Evolutionary conservation across 2,113 vertebrate genomes (phyloP).

Genomic region (Choloepus hoffmanni): DNA sequence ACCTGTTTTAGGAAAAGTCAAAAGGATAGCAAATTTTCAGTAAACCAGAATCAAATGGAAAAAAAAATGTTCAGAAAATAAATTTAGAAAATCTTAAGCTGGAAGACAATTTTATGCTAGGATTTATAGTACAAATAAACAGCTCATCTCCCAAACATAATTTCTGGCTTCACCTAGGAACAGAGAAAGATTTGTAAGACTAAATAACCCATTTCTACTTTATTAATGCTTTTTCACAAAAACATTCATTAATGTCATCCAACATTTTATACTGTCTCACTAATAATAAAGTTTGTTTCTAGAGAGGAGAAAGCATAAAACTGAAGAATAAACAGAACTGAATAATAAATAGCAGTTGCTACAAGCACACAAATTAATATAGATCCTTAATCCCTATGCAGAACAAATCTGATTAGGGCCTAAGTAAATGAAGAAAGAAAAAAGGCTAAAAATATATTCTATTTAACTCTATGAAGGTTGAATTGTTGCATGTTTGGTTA

Average conservation of each 20-base stretch:
- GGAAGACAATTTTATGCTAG: background rate
- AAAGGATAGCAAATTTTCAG: constrained; percentile 20
- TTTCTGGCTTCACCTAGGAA: background rate
- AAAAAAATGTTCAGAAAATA: constrained; percentile 27
- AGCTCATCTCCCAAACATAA: background rate
- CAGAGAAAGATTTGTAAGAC: background rate
- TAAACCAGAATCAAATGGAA: constrained; percentile 15
- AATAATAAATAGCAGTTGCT: background rate
- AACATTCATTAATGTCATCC: background rate
- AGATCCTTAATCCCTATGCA: background rate
- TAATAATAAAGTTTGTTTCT: constrained; percentile 35
- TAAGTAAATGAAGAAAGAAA: background rate
- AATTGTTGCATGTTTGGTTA: background rate
- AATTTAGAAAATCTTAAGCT: constrained; percentile 34
- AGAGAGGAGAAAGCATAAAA: constrained; percentile 28
- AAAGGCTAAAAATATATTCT: background rate
- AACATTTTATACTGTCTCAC: background rate
- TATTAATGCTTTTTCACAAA: constrained; percentile 55
- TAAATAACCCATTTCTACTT: constrained; percentile 9
- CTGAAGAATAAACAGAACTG: background rate
- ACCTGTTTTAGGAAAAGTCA: constrained; percentile 5
- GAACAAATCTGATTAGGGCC: constrained; percentile 36
- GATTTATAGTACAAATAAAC: constrained; percentile 1
- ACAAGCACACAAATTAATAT: constrained; percentile 33
- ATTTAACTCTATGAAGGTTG: background rate